Base-by-base conservation (phyloP, 2,113 vertebrate genomes). In the Trinectes maculatus region DNA sequence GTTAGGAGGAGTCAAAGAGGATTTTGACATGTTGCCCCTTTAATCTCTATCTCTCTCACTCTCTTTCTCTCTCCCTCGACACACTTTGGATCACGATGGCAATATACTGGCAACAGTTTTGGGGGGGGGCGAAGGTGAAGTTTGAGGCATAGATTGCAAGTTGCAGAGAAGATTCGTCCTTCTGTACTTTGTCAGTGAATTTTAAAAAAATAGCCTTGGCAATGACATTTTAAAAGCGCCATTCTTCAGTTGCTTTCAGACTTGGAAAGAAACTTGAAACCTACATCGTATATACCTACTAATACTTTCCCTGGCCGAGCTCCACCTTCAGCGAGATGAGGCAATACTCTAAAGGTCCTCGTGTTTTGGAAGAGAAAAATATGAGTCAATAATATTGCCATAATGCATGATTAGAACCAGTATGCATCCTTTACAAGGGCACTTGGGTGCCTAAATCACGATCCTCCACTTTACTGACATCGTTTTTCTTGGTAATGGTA, bases 21-120 rank as follows among this genome's bases (percentile, higher is more conserved):
- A 91, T 93, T 89, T 87, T 89, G 87, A 89, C 75, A 71, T 84
- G 79, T 79, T 80, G 66, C 59, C 43, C 39, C 84, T 86, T 89
- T 89, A 88, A 90, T 91, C 88, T 85, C 44, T 52, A 74, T 77
- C 46, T 66, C 67, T 68, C 52, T 49, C 11, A n/a, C n/a, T n/a
- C n/a, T n/a, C n/a, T n/a, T n/a, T n/a, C 44, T 52, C 77, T 77
- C 46, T 66, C 67, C 66, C 52, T 49, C 11, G 74, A 77, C 63
- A 53, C 56, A 69, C 64, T 40, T 60, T 61, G 65, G 71, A 61
- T 69, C 74, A 80, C 37, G 62, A 53, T 70, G 71, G 70, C 57
- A 21, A 62, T 66, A 47, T 66, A 66, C 65, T 84, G 79, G 77
- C 70, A 69, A 62, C 59, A 43, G 70, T 40, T 42, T 74, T 68